These are phyloP conservation scores for Erythrocercus mccallii DNA, from an alignment of 2,113 vertebrate genomes.

Conservation along the genomic window DNA sequence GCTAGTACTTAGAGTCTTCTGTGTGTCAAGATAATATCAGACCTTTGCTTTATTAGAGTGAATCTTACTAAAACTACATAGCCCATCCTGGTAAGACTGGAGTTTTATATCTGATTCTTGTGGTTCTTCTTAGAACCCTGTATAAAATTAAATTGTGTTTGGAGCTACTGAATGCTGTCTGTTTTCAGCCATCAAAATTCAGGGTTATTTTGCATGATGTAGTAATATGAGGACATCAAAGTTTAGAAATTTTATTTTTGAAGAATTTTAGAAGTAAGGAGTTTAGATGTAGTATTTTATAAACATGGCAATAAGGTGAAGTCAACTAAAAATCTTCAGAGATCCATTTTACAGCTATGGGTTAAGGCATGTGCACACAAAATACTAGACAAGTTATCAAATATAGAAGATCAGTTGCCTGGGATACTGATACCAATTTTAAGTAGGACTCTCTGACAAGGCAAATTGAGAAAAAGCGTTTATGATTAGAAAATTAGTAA, in stretches of 20 bases:
- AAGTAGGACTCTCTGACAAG: background rate
- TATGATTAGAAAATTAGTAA: background rate
- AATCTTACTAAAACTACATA: background rate
- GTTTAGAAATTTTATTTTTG: background rate
- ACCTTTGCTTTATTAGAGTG: background rate
- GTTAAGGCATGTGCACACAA: background rate
- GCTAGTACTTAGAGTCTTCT: background rate
- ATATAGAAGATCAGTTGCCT: background rate
- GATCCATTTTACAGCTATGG: background rate
- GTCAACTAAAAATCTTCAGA: background rate
- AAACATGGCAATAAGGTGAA: background rate
- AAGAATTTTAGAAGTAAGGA: background rate
- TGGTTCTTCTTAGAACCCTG: background rate
- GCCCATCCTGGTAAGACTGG: background rate
- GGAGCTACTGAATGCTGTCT: background rate
- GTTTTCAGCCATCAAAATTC: background rate
- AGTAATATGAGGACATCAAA: accelerated
- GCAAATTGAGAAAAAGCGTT: background rate
- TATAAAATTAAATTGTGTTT: background rate
- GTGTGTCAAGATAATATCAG: background rate
- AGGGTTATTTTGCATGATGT: background rate
- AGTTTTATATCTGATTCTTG: background rate
- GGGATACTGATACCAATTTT: background rate
- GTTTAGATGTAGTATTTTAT: background rate
- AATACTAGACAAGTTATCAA: background rate